A percentile compares a stretch with the other conserved stretches of the same genome.
Conservation (phyloP, 2,888 invertebrate species). For the Keiferia lycopersicella region DNA sequence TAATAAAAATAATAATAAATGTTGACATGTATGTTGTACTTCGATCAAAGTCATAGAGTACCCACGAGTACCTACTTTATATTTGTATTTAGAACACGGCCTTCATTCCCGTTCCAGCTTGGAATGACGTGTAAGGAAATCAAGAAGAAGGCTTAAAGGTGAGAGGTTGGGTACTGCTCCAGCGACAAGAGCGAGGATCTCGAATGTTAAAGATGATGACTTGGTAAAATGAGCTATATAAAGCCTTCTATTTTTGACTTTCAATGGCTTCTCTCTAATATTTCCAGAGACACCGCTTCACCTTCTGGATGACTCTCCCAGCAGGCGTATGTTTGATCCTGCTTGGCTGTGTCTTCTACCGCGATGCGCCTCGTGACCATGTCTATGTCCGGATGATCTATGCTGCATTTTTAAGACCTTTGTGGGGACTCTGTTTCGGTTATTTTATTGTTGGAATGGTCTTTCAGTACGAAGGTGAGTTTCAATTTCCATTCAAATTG, state of each 20-base stretch:
- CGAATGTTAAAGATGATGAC: not conserved
- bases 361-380: not conserved
- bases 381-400: conserved; percentile 6
- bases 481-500: conserved; percentile 17
- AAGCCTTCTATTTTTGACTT: too few relatives aligned
- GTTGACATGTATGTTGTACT: too few relatives aligned
- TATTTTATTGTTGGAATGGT: not conserved
- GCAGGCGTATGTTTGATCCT: not conserved
- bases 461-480: not conserved
- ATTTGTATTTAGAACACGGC: too few relatives aligned
- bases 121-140: too few relatives aligned
- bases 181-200: too few relatives aligned
- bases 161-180: too few relatives aligned
- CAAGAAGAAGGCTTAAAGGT: too few relatives aligned
- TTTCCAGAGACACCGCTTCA: conserved; percentile 1
- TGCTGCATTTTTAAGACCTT: not conserved
- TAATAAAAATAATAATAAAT: too few relatives aligned
- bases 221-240: not conserved
- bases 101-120: too few relatives aligned
- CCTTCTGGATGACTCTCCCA: not conserved
- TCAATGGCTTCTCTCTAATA: too few relatives aligned
- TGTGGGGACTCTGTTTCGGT: not conserved
- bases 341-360: not conserved
- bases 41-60: too few relatives aligned
- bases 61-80: too few relatives aligned